A percentile compares a stretch with the other conserved stretches of the same genome.
Conservation (phyloP, 2,113 vertebrate genomes). For the Dipodomys spectabilis region DNA sequence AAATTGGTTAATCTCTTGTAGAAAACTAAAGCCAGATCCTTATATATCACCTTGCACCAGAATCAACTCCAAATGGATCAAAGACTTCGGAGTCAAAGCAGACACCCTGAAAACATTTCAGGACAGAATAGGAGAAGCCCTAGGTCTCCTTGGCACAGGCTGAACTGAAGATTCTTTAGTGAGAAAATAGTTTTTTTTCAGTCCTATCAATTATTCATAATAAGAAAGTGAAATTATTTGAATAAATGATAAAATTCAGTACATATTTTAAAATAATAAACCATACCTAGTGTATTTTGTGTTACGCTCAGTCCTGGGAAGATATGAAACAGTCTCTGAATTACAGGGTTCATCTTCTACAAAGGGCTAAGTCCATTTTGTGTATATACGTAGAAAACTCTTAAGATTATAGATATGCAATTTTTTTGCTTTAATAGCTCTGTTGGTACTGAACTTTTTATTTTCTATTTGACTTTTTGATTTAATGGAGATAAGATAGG, state of each 20-base stretch:
- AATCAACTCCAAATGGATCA: too few relatives aligned
- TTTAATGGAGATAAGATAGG: slow-evolving; percentile 2
- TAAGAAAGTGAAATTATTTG: neutral
- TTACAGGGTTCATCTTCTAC: neutral
- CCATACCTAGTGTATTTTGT: neutral
- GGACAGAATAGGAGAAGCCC: too few relatives aligned
- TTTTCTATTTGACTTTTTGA: slow-evolving; percentile 14
- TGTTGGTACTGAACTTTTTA: slow-evolving; percentile 22
- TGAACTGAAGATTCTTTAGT: neutral
- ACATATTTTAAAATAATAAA: neutral
- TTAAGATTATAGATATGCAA: neutral
- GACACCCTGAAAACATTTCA: too few relatives aligned
- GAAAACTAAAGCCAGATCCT: too few relatives aligned
- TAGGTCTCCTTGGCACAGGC: too few relatives aligned
- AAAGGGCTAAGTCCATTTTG: neutral
- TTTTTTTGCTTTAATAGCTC: neutral
- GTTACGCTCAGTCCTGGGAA: neutral
- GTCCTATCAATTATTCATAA: neutral
- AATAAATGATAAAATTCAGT: neutral
- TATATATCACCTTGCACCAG: too few relatives aligned
- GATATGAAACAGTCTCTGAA: neutral
- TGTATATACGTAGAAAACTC: neutral
- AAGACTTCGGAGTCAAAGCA: too few relatives aligned
- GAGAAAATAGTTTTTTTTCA: slow-evolving; percentile 16
- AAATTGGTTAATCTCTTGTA: too few relatives aligned